Conservation (phyloP, 2,888 invertebrate genomes). For the Holacanthella duospinosa region DNA sequence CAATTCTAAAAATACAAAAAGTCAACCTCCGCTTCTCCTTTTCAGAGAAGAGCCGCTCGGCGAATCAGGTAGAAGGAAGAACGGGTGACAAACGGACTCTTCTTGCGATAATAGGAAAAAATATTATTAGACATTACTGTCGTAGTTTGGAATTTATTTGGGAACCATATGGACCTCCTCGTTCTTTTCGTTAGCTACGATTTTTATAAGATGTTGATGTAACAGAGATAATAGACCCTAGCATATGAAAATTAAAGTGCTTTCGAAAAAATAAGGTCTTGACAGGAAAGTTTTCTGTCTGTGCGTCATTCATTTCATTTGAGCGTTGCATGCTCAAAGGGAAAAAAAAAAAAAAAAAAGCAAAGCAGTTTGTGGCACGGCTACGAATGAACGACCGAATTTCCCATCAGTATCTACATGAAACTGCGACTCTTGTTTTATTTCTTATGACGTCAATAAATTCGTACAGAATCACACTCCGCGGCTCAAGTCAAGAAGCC, state of each 20-base stretch:
- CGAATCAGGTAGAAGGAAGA: background rate
- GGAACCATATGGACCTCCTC: background rate
- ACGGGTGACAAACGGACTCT: background rate
- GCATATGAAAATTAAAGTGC: slow-evolving; percentile 3
- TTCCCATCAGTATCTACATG: background rate
- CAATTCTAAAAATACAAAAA: background rate
- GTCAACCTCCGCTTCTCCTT: background rate
- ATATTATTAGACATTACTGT: slow-evolving; percentile 4
- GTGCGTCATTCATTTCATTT: background rate
- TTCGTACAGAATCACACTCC: background rate
- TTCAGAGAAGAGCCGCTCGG: background rate
- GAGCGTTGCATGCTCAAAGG: background rate
- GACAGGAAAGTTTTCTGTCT: background rate
- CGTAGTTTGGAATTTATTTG: background rate
- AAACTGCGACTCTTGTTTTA: background rate
- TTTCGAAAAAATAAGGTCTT: background rate
- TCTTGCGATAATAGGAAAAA: background rate
- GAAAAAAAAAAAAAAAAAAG: background rate
- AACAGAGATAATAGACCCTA: slow-evolving; percentile 4
- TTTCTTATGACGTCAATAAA: background rate
- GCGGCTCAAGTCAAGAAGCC: no score
- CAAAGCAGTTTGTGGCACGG: background rate
- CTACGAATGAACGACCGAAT: background rate
- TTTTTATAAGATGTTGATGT: background rate
- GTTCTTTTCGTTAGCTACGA: background rate